Base-by-base conservation (phyloP, 1,140 invertebrate species). In the Drosophila sucinea region DNA sequence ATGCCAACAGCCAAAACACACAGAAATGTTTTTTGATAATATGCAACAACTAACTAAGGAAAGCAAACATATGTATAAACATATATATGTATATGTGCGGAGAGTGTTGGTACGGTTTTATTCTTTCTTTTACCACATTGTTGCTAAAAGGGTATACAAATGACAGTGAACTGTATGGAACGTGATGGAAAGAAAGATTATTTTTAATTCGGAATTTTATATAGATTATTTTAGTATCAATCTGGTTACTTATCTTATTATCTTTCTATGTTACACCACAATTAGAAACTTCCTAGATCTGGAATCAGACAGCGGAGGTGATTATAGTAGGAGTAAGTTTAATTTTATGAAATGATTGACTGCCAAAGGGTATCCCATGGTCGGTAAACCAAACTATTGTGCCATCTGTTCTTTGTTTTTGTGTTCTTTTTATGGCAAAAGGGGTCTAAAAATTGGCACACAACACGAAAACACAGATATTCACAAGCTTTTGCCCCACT, bases 1-100 rank as follows among this genome's bases (percentile, higher is more conserved):
- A 77, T 82, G 83, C 83, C 79, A 82, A 67, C 64, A 82, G 82
- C 82, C 83, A 86, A 86, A 86, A 82, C 73, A 79, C 76, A 70
- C 71, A 86, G 51, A 69, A 33, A 32, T 63, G 40, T 68, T 63
- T 86, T 86, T 87, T 86, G 79, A 87, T 86, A 82, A 82, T 86
- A 87, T 79, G 79, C 69, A 85, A 76, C 82, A 86, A 72, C 73
- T 70, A 75, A 75, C 75, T 70, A 81, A 77, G 67, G 62, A 80
- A 75, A 67, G 62, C 47, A 55, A 27, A 64, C 32, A 30, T 64
- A 64, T 38, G 30, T 61, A 44, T 44, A 17, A 47, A 47, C 29
- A 10, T 47, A 27, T n/a, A 4, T 44, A 10, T 17, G 40, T 27
- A 10, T 10, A 7, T 10, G 6, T 3, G 44, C 23, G 44, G 10